phyloP scores from a whole-genome alignment of 2,797 vertebrate genomes.

The Spondyliosoma cantharus region DNA sequence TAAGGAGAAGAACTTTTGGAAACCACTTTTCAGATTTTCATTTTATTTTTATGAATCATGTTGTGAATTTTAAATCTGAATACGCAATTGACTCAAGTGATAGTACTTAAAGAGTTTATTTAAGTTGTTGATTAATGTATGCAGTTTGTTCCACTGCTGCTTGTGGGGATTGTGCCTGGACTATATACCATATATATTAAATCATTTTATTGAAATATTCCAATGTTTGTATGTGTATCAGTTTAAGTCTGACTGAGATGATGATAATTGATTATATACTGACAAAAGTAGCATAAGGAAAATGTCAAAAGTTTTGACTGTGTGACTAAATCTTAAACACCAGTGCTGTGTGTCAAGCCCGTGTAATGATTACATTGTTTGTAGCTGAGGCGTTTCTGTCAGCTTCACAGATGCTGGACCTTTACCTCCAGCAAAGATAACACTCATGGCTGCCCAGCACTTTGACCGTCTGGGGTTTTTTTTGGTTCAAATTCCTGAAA shows the following conservation, averaged over 20 bases:
- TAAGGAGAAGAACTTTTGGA: neutral
- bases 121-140: neutral
- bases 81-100: neutral
- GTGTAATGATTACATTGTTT: neutral
- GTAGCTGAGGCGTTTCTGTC: neutral
- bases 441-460: constrained; percentile 28
- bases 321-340: neutral
- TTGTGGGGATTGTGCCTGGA: neutral
- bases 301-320: neutral
- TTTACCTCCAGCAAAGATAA: constrained; percentile 12
- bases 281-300: neutral
- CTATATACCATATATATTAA: neutral
- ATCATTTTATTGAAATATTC: neutral
- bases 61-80: neutral
- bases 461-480: constrained; percentile 10
- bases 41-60: neutral
- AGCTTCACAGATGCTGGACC: neutral
- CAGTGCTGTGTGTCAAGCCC: neutral
- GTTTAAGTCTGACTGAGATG: neutral
- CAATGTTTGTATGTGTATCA: neutral
- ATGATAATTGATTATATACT: neutral
- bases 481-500: neutral
- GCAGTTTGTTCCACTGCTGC: neutral
- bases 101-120: neutral
- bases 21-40: neutral